phyloP scores from a whole-genome alignment of 1,140 invertebrate genomes.

The Augochlora pura region DNA sequence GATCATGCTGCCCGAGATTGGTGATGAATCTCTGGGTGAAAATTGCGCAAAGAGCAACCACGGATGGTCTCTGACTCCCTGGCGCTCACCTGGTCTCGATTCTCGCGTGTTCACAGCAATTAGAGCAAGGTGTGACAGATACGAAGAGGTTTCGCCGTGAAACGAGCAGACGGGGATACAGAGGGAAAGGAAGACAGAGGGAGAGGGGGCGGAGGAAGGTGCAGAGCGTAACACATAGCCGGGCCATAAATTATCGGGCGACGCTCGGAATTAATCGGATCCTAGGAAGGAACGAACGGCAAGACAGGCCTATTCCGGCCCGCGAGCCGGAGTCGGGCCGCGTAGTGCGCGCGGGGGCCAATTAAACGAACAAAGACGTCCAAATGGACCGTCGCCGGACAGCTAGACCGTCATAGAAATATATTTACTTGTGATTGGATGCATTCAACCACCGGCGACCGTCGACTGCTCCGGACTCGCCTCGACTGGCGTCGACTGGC shows the following conservation, averaged over 20 bases:
- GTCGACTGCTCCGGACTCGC: too few relatives aligned
- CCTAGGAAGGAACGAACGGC: conserved; percentile 31
- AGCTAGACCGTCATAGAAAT: conserved; percentile 19
- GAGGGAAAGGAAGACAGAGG: too few relatives aligned
- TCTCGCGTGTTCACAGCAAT: conserved; percentile 39
- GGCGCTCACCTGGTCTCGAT: not conserved
- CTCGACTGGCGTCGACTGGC: too few relatives aligned
- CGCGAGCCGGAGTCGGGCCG: not conserved
- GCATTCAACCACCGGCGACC: conserved; percentile 11
- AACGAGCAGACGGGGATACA: not conserved
- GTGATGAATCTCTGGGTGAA: too few relatives aligned
- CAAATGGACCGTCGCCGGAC: conserved; percentile 5
- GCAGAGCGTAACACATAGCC: conserved; percentile 36
- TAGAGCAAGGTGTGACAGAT: conserved; percentile 47
- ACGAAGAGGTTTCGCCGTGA: conserved; percentile 18
- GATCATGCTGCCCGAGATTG: too few relatives aligned
- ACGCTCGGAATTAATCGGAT: conserved; percentile 57
- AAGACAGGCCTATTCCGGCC: not conserved
- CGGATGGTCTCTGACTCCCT: not conserved
- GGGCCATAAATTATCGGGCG: conserved; percentile 45
- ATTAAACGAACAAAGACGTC: conserved; percentile 40
- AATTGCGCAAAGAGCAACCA: not conserved
- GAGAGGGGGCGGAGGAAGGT: conserved; percentile 20
- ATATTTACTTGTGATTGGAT: conserved; percentile 50
- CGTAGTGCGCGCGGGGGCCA: not conserved